phyloP scores from a whole-genome alignment of 2,888 invertebrate species.

The Stictocephala bisonia region DNA sequence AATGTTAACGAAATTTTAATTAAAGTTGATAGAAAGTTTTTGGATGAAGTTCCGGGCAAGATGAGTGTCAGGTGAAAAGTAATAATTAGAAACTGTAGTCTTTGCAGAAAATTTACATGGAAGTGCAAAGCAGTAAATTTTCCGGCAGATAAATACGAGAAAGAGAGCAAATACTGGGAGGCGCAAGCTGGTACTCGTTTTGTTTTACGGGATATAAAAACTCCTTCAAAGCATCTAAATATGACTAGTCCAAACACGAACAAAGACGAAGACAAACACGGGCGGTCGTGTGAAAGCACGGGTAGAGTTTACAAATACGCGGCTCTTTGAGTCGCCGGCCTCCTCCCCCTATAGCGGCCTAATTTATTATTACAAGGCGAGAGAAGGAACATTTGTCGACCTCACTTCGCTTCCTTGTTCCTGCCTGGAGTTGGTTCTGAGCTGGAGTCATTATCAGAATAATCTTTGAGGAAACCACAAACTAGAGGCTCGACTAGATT shows the following conservation, averaged over 20 bases:
- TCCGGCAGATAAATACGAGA: too few species aligned
- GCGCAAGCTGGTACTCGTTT: conserved; percentile 2
- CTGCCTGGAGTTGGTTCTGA: neutral
- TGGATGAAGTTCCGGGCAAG: too few species aligned
- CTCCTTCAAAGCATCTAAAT: conserved; percentile 45
- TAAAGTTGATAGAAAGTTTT: too few species aligned
- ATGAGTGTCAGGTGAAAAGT: too few species aligned
- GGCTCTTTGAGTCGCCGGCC: conserved; percentile 46
- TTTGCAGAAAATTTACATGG: too few species aligned
- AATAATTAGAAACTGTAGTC: too few species aligned
- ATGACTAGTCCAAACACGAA: conserved; percentile 44
- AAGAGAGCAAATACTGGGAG: neutral
- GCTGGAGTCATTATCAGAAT: neutral
- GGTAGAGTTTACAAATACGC: conserved; percentile 48
- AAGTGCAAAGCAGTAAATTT: too few species aligned
- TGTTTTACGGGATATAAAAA: conserved; percentile 36
- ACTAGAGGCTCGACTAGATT: too few species aligned
- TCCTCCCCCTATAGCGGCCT: conserved; percentile 16
- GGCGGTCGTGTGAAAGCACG: conserved; percentile 37
- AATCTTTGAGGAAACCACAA: too few species aligned
- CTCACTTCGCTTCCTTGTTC: neutral
- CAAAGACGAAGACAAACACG: conserved; percentile 42
- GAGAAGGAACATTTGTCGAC: conserved; percentile 45
- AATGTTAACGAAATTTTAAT: too few species aligned
- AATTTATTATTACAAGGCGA: conserved; percentile 47